These are phyloP conservation scores for Hippolais icterina DNA, from an alignment of 2,113 vertebrate species.

Conservation along the genomic window DNA sequence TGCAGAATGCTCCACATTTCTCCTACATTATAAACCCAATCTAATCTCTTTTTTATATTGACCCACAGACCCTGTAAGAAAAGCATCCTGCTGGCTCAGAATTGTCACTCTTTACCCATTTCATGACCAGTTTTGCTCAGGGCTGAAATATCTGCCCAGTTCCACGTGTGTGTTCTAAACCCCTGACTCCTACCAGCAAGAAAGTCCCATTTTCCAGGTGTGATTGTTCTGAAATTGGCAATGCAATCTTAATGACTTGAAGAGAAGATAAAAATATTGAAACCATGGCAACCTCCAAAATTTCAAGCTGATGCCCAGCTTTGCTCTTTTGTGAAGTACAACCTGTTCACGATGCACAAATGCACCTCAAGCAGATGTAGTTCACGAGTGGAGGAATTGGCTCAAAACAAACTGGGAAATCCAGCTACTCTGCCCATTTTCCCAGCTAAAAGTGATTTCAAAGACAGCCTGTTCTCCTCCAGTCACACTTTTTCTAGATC, in stretches of 20 bases:
- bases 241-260: background rate
- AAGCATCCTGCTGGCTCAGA: background rate
- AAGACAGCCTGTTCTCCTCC: background rate
- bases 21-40: background rate
- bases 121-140: background rate
- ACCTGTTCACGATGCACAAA: background rate
- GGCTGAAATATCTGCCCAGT: background rate
- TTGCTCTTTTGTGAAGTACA: background rate
- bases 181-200: background rate
- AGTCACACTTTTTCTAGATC: background rate
- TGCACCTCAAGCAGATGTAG: background rate
- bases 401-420: background rate
- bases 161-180: background rate
- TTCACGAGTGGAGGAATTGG: background rate
- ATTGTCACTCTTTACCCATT: background rate
- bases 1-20: background rate
- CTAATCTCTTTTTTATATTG: background rate
- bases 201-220: background rate
- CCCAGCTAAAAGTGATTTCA: background rate
- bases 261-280: slow-evolving; percentile 34
- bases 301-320: background rate
- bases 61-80: background rate
- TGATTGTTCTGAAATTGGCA: background rate
- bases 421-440: background rate
- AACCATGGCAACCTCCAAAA: slow-evolving; percentile 57